Evolutionary conservation across 2,797 vertebrate species (phyloP), one percentile per base, ranked within the genome.

Genomic region (Parotocinclus haroldoi): DNA sequence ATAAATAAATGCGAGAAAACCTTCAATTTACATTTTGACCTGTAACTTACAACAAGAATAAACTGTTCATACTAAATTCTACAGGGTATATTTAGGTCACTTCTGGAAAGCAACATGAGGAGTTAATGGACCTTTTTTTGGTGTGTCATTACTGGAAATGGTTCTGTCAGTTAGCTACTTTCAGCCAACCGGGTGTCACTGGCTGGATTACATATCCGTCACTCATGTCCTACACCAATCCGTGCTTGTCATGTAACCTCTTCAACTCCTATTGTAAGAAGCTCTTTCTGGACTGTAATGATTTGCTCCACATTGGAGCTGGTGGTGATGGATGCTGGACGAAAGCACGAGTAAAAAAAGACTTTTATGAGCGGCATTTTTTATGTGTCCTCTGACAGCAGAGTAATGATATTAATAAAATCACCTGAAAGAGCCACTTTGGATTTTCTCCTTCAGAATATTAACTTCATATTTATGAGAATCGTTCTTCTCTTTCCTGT

Each of bases 361-460:
- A 53, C 69, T 75, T 74, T 73, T 71, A 69, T 69, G 68, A 77
- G 58, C 72, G 73, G 72, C 63, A 59, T 71, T 72, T 58, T 9
- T 56, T 68, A 55, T 45, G 38, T 66, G 56, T 51, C 38, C 49
- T 57, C 67, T 71, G 78, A 79, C 80, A 78, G 74, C 64, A 83
- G 81, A 86, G 81, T 82, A 82, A 85, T 86, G 81, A 79, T 64
- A 74, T 80, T 76, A 83, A 84, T 80, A 79, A 68, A 75, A 79
- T 80, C 71, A 42, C 67, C 65, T 66, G 72, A 73, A 78, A 27
- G 63, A 71, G 50, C 37, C 40, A 66, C 48, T 56, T 73, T 66
- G 63, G 52, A 1, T 7, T 44, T 44, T 53, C 17, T 53, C 6
- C 7, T 10, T 8, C 51, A 56, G 81, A 74, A 83, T 82, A 50